A percentile compares a stretch with the other conserved stretches of the same genome.
These are phyloP conservation scores for Oryzias sinensis DNA, from an alignment of 2,797 vertebrate species.

Conservation along the genomic window DNA sequence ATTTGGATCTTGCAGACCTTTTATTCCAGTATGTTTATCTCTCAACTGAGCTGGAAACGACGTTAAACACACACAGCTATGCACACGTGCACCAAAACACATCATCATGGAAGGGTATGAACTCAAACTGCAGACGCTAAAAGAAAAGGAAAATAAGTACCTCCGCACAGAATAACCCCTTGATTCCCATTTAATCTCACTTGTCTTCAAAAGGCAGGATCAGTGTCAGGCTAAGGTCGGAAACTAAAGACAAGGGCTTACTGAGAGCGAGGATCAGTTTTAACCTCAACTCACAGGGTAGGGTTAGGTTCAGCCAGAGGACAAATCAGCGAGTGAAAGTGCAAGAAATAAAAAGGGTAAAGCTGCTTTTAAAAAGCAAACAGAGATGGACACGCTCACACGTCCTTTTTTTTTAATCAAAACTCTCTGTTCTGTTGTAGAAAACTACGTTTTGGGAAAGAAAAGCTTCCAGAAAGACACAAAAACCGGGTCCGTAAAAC, in stretches of 20 bases:
- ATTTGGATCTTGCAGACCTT: conserved; percentile 15
- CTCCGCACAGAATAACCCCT: conserved; percentile 42
- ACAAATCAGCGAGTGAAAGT: conserved; percentile 27
- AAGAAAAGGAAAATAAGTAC: conserved; percentile 11
- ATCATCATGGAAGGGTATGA: conserved; percentile 20
- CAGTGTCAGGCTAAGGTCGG: conserved; percentile 61
- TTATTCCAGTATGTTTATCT: conserved; percentile 59
- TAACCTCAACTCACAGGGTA: conserved; percentile 39
- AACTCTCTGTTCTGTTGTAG: no score
- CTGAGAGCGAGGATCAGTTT: conserved; percentile 36
- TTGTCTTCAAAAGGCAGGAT: conserved; percentile 66
- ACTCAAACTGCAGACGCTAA: conserved; percentile 31
- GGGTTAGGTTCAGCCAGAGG: conserved; percentile 54
- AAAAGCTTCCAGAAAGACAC: no score
- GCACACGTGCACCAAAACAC: conserved; percentile 31
- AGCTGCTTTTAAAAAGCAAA: no score
- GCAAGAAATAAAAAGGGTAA: background rate
- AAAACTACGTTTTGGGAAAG: no score
- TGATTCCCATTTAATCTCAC: conserved; percentile 60
- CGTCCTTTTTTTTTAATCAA: no score
- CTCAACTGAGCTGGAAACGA: conserved; percentile 24
- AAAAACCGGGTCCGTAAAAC: no score
- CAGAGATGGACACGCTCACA: no score
- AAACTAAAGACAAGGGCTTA: conserved; percentile 43
- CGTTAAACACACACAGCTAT: conserved; percentile 42